Evolutionary conservation across 2,888 invertebrate species (phyloP).

Genomic region (Silvanus unidentatus): DNA sequence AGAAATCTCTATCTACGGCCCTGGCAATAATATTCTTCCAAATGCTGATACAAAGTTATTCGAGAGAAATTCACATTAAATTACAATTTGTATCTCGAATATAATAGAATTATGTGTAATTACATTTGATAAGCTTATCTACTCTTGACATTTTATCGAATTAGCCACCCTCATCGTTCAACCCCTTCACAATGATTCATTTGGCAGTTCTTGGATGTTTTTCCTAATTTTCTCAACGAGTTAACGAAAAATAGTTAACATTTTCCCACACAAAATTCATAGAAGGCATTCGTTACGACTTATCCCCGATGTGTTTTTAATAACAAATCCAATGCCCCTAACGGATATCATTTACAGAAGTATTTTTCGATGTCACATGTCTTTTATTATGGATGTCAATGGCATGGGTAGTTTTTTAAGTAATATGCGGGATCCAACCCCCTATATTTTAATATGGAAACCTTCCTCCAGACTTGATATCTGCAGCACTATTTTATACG

Average conservation of each 20-base stretch:
- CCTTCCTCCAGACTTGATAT: no score
- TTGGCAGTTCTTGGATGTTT: constrained; percentile 16
- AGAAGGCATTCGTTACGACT: no score
- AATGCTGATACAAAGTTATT: no score
- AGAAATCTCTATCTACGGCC: no score
- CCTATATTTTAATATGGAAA: constrained; percentile 1
- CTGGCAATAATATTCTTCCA: no score
- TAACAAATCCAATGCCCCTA: constrained; percentile 32
- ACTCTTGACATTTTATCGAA: constrained; percentile 25
- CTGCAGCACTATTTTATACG: no score
- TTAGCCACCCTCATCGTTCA: constrained; percentile 27
- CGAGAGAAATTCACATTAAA: constrained; percentile 15
- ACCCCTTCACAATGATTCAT: constrained; percentile 30
- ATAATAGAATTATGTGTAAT: constrained; percentile 20
- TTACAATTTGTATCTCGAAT: constrained; percentile 10
- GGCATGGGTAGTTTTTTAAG: constrained; percentile 20
- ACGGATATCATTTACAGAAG: constrained; percentile 40
- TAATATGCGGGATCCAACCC: constrained; percentile 19
- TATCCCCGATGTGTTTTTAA: constrained; percentile 32
- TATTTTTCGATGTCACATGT: constrained; percentile 44
- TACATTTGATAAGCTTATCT: constrained; percentile 21
- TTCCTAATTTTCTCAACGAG: constrained; percentile 23
- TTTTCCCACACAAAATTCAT: constrained; percentile 25
- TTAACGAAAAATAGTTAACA: constrained; percentile 8
- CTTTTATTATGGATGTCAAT: constrained; percentile 35